Conservation (phyloP, 92 coral and sea anemone genomes). For the Epizoanthus rinbou region DNA sequence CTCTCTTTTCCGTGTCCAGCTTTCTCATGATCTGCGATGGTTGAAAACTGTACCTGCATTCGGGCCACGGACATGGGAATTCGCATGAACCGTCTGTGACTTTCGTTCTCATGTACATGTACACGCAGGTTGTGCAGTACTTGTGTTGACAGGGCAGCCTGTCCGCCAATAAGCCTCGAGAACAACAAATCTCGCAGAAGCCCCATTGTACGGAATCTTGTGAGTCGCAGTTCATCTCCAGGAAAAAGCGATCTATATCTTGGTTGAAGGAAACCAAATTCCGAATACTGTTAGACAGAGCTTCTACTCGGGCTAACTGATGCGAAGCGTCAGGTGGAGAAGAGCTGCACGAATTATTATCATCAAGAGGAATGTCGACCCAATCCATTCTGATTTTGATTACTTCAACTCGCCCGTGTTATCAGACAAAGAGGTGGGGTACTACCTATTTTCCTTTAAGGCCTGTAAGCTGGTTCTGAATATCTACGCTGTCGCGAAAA, state of each 20-base stretch:
- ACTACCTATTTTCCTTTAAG: background rate
- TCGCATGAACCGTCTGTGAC: background rate
- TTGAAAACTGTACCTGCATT: background rate
- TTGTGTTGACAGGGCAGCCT: constrained; percentile 15
- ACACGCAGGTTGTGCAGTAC: constrained; percentile 2
- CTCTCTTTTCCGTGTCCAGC: background rate
- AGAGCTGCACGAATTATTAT: background rate
- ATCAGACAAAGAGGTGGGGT: background rate
- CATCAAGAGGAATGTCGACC: background rate
- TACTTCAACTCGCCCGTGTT: background rate
- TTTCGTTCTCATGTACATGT: constrained; percentile 8
- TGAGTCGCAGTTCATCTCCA: background rate
- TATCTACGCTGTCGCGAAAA: too few relatives aligned
- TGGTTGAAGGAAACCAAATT: background rate
- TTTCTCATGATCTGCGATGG: constrained; percentile 14
- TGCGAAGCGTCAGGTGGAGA: background rate
- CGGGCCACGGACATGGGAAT: constrained; percentile 19
- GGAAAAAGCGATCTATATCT: background rate
- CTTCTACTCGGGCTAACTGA: background rate
- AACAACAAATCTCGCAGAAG: constrained; percentile 32
- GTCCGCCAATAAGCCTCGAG: constrained; percentile 5
- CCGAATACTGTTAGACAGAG: background rate
- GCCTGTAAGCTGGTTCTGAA: background rate
- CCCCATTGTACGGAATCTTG: background rate
- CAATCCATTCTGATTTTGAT: background rate